Conservation (phyloP, 2,797 vertebrate species). For the Premnoplex brunnescens region DNA sequence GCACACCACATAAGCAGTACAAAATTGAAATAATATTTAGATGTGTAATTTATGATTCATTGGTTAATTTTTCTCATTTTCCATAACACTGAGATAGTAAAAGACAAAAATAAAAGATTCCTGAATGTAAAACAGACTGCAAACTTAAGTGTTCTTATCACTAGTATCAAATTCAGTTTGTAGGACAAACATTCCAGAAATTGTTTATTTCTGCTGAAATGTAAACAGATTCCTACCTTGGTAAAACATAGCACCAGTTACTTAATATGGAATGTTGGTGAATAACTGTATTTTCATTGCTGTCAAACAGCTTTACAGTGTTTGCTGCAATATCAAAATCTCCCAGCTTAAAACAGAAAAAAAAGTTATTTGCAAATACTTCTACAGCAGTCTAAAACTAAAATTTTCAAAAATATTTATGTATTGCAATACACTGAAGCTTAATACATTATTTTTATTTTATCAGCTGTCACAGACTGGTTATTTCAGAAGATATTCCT, state of each 20-base stretch:
- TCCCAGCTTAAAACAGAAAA: slow-evolving; percentile 77
- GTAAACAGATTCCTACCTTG: slow-evolving; percentile 80
- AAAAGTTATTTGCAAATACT: slow-evolving; percentile 16
- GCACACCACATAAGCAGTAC: background rate
- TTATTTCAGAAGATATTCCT: background rate
- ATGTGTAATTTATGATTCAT: background rate
- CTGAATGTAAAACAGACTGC: background rate
- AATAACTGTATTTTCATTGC: slow-evolving; percentile 73
- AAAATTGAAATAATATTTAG: background rate
- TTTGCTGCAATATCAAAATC: slow-evolving; percentile 83
- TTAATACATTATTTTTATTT: background rate
- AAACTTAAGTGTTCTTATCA: background rate
- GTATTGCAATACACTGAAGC: background rate
- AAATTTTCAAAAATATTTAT: background rate
- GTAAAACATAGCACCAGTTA: slow-evolving; percentile 91
- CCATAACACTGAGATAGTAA: background rate
- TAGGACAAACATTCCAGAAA: background rate
- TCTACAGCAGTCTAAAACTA: background rate
- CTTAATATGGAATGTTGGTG: slow-evolving; percentile 73
- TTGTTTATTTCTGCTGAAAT: slow-evolving; percentile 1
- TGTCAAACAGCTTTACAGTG: slow-evolving; percentile 78
- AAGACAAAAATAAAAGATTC: background rate
- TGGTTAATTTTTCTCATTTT: background rate
- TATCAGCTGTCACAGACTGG: background rate
- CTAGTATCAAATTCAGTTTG: background rate